phyloP scores from a whole-genome alignment of 2,888 invertebrate genomes.

The Villa cingulata region DNA sequence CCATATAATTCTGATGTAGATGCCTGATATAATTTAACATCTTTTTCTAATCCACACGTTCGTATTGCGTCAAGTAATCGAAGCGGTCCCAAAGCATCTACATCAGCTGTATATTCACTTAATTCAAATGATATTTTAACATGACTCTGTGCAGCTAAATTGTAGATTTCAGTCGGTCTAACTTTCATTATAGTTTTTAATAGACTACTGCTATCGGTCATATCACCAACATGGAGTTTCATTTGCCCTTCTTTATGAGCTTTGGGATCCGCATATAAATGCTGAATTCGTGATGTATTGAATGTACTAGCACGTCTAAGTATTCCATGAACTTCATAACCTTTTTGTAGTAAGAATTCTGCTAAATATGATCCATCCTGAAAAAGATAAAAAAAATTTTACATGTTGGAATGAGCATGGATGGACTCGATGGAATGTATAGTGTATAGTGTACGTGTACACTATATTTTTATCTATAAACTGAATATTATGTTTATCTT shows the following conservation, averaged over 20 bases:
- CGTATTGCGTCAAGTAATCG: slow-evolving; percentile 83
- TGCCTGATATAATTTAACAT: slow-evolving; percentile 84
- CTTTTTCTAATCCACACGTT: slow-evolving; percentile 68
- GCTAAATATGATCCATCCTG: slow-evolving; percentile 97
- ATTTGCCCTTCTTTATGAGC: slow-evolving; percentile 79
- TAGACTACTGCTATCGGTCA: slow-evolving; percentile 93
- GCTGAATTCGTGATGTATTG: slow-evolving; percentile 92
- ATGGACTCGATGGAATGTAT: no score
- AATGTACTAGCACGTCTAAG: slow-evolving; percentile 90
- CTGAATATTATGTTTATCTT: no score
- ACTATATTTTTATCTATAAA: no score
- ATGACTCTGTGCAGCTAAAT: slow-evolving; percentile 97
- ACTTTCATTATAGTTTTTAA: slow-evolving; percentile 61
- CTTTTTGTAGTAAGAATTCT: slow-evolving; percentile 82
- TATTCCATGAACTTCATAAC: slow-evolving; percentile 91
- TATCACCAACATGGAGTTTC: slow-evolving; percentile 95
- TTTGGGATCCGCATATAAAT: slow-evolving; percentile 82
- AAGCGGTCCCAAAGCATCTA: slow-evolving; percentile 88
- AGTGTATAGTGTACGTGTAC: no score
- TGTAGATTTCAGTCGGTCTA: slow-evolving; percentile 86
- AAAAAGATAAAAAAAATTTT: slow-evolving; percentile 4
- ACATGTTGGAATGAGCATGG: not conserved
- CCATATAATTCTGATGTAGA: slow-evolving; percentile 93
- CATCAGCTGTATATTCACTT: slow-evolving; percentile 98
- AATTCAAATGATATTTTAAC: slow-evolving; percentile 98